phyloP scores from a whole-genome alignment of 1,140 invertebrate genomes.

The Drosophila auraria region DNA sequence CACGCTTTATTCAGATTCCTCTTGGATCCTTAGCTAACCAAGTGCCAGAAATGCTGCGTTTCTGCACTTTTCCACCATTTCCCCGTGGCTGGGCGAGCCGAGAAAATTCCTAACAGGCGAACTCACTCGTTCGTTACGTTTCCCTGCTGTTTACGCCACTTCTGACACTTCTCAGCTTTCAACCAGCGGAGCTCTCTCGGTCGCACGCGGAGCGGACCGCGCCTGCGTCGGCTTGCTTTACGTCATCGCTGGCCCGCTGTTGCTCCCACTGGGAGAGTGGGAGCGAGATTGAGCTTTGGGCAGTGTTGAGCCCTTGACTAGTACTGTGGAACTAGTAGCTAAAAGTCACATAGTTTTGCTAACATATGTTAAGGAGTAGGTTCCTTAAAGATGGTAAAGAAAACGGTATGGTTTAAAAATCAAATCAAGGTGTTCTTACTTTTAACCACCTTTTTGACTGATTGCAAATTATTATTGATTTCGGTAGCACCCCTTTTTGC shows the following conservation, averaged over 20 bases:
- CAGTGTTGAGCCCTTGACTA: neutral
- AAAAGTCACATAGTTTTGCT: neutral
- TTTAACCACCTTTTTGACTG: neutral
- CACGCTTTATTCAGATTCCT: slow-evolving; percentile 5
- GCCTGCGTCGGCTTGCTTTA: slow-evolving; percentile 66
- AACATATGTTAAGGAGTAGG: neutral
- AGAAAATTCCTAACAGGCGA: slow-evolving; percentile 80
- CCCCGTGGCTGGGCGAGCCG: slow-evolving; percentile 63
- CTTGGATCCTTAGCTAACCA: slow-evolving; percentile 41
- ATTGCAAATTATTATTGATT: neutral
- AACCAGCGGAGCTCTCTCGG: slow-evolving; percentile 24
- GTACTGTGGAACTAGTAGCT: neutral
- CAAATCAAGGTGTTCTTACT: neutral
- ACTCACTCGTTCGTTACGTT: slow-evolving; percentile 71
- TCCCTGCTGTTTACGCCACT: slow-evolving; percentile 78
- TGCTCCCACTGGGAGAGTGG: slow-evolving; percentile 37
- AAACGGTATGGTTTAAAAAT: neutral
- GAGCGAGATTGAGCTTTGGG: slow-evolving; percentile 20
- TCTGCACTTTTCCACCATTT: slow-evolving; percentile 61
- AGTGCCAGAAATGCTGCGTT: slow-evolving; percentile 71
- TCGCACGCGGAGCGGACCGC: slow-evolving; percentile 21
- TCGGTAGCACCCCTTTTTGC: too few species aligned
- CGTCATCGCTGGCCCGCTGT: slow-evolving; percentile 63
- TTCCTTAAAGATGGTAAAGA: neutral
- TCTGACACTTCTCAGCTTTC: slow-evolving; percentile 73